Evolutionary conservation across 1,140 invertebrate genomes (phyloP).

Genomic region (Harlomillsia oculata): DNA sequence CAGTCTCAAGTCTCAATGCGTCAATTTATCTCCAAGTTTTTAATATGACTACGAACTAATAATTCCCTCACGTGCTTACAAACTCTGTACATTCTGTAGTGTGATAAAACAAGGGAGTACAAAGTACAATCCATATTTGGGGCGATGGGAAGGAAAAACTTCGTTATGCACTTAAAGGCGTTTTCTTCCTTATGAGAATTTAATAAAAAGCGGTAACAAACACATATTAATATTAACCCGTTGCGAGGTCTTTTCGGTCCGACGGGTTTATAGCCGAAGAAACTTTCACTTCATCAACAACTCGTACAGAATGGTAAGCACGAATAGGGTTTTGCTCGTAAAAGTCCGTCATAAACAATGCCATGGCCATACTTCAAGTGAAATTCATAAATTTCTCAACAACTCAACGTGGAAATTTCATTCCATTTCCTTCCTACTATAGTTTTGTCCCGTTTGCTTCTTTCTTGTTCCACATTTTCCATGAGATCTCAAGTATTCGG

Average conservation of each 20-base stretch:
- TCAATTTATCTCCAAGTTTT: too few relatives aligned
- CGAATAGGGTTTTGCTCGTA: too few relatives aligned
- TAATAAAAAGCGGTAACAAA: background rate
- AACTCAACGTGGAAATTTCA: too few relatives aligned
- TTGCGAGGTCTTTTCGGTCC: background rate
- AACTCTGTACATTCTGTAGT: too few relatives aligned
- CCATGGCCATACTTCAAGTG: constrained; percentile 8
- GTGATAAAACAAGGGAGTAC: background rate
- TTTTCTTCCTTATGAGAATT: background rate
- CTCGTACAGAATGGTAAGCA: background rate
- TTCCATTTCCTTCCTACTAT: background rate
- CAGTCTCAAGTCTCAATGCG: too few relatives aligned
- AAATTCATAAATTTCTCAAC: constrained; percentile 17
- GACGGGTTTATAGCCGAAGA: background rate
- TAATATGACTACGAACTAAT: too few relatives aligned
- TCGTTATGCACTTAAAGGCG: background rate
- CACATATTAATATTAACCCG: too few relatives aligned
- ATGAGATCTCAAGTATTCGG: background rate
- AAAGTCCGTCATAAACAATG: constrained; percentile 11
- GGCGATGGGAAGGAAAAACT: background rate
- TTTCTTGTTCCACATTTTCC: background rate
- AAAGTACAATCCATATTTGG: background rate
- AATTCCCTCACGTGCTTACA: too few relatives aligned
- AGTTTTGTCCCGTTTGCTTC: background rate
- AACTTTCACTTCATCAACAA: constrained; percentile 23